These are phyloP conservation scores for Strigops habroptila DNA, from an alignment of 2,113 vertebrate species.

Conservation along the genomic window DNA sequence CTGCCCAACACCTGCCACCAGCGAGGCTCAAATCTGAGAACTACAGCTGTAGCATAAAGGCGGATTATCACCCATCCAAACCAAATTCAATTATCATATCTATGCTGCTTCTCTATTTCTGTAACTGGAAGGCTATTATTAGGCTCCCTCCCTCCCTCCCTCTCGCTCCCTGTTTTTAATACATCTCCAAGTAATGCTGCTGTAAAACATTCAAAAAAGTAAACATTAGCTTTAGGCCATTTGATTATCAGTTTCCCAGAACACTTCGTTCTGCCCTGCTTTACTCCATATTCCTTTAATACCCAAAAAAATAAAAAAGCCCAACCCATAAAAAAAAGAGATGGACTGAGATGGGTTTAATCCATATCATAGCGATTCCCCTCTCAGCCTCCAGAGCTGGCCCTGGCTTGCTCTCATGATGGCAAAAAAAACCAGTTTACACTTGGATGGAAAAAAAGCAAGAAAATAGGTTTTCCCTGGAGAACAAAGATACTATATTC, in stretches of 20 bases:
- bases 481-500: neutral
- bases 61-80: conserved; percentile 78
- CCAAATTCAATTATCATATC: conserved; percentile 80
- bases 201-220: conserved; percentile 78
- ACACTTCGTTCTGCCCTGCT: conserved; percentile 71
- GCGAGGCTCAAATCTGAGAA: conserved; percentile 71
- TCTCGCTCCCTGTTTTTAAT: conserved; percentile 55
- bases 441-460: neutral
- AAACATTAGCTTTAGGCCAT: conserved; percentile 78
- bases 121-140: conserved; percentile 79
- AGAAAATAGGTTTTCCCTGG: conserved; percentile 3
- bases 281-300: conserved; percentile 71
- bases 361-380: neutral
- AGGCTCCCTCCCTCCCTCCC: conserved; percentile 66
- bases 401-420: neutral
- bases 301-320: neutral
- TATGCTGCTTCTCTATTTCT: conserved; percentile 75
- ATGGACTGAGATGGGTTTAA: conserved; percentile 48
- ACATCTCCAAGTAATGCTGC: conserved; percentile 75
- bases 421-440: neutral
- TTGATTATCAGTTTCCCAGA: conserved; percentile 79
- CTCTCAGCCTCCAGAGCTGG: neutral
- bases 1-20: conserved; percentile 63
- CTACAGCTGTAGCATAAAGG: conserved; percentile 79
- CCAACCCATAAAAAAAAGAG: neutral